Evolutionary conservation across 2,797 vertebrate genomes (phyloP).

Genomic region (Lophius americanus): DNA sequence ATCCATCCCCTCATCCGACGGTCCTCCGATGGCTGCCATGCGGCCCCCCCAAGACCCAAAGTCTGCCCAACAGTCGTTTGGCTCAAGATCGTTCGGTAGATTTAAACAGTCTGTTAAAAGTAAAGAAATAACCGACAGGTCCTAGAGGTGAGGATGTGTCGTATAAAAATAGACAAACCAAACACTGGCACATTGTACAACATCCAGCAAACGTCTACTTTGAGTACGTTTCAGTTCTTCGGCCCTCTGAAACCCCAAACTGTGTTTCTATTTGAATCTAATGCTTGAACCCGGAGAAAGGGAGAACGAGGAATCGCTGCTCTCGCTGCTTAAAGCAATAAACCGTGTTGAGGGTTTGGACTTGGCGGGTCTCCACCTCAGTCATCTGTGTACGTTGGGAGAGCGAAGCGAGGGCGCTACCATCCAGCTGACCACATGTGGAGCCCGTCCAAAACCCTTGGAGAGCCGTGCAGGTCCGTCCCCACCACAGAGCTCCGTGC

Average conservation of each 20-base stretch:
- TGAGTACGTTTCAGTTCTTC: no score
- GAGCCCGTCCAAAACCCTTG: conserved; percentile 60
- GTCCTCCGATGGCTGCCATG: no score
- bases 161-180: no score
- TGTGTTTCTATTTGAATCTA: not conserved
- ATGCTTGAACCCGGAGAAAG: not conserved
- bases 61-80: no score
- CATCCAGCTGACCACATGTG: conserved; percentile 70
- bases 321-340: conserved; percentile 17
- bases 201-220: no score
- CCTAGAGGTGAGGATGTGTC: no score
- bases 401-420: conserved; percentile 65
- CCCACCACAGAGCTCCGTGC: conserved; percentile 68
- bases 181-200: no score
- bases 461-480: conserved; percentile 52
- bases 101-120: no score
- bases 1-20: no score
- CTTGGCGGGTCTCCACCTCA: conserved; percentile 36
- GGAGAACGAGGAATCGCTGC: conserved; percentile 14
- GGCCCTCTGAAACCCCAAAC: not conserved
- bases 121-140: no score
- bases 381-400: conserved; percentile 58
- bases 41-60: no score
- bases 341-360: conserved; percentile 38
- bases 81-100: no score